Evolutionary conservation across 1,140 invertebrate species (phyloP), one percentile per base, ranked within the genome.

Genomic region (Asobara japonica): DNA sequence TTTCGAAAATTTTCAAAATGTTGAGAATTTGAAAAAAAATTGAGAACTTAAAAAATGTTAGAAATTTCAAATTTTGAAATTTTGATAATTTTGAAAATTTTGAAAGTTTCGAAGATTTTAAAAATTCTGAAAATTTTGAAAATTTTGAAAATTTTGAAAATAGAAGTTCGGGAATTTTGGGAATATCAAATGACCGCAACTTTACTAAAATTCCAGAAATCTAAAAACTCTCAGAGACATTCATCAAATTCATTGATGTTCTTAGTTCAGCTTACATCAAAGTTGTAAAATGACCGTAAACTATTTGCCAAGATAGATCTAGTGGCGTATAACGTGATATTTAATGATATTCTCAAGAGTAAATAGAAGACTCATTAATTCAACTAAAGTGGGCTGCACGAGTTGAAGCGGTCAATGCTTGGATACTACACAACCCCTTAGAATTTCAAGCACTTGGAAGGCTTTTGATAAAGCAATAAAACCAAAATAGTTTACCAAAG

Each of bases 401-500:
- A 56, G 20, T 56, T 18, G 4, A 56, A 56, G 0, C 51, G 22
- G 51, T 25, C 51, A 56, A 56, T 56, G 51, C 18, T 56, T 27
- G 51, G 18, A 25, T 56, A 56, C 11, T 36, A 36, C n/a, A 45
- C 5, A 45, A 11, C 25, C 22, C 22, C 11, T 18, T 27, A 56
- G 18, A 56, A 25, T 22, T 56, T 56, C 1, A 27, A 27, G 13
- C 7, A 56, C 51, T 56, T 56, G n/a, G 38, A 7, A 7, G 16
- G 18, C 18, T 51, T 36, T 20, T 22, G 22, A 22, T 56, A 25
- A 62, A 22, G 1, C 61, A 64, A 56, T 18, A 29, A 31, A 45
- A 48, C 51, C 45, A 60, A 62, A 64, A 30, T 61, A 70, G 18
- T 69, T 33, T 30, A 62, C 72, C 61, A 75, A 70, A 69, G 73